Conservation (phyloP, 2,888 invertebrate genomes). For the Galerucella pusilla region DNA sequence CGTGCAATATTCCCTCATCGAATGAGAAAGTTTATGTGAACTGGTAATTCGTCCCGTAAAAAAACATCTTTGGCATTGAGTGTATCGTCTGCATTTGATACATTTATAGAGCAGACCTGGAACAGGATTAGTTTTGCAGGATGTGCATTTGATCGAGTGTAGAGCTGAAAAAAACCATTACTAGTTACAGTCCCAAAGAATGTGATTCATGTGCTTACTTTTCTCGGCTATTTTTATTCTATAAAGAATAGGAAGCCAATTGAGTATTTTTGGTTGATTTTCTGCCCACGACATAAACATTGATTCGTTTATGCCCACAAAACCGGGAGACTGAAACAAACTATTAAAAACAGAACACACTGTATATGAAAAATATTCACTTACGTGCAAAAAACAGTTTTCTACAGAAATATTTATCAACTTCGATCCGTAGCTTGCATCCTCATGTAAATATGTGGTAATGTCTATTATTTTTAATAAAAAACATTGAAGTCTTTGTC, state of each 20-base stretch:
- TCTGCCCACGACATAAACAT: slow-evolving; percentile 78
- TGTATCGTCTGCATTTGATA: slow-evolving; percentile 73
- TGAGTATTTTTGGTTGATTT: slow-evolving; percentile 71
- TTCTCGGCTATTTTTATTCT: slow-evolving; percentile 72
- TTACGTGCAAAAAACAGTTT: slow-evolving; percentile 78
- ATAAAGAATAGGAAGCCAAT: slow-evolving; percentile 75
- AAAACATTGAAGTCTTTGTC: slow-evolving; percentile 71
- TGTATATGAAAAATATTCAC: slow-evolving; percentile 32
- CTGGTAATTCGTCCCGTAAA: slow-evolving; percentile 70
- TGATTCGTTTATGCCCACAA: slow-evolving; percentile 75
- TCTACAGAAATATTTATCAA: slow-evolving; percentile 75
- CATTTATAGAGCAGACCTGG: slow-evolving; percentile 74
- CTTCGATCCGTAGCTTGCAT: slow-evolving; percentile 71
- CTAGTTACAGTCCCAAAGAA: too few species aligned
- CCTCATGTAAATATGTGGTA: slow-evolving; percentile 73
- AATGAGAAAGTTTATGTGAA: slow-evolving; percentile 75
- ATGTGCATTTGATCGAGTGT: slow-evolving; percentile 72
- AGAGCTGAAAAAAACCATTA: slow-evolving; percentile 61
- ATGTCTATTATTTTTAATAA: slow-evolving; percentile 73
- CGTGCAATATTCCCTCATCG: slow-evolving; percentile 73
- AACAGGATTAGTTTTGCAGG: slow-evolving; percentile 71
- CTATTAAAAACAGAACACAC: neutral
- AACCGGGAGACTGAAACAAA: slow-evolving; percentile 72
- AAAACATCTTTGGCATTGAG: slow-evolving; percentile 77
- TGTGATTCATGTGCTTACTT: slow-evolving; percentile 59